A percentile compares a stretch with the other conserved stretches of the same genome.
These are phyloP conservation scores for Aptenodytes patagonicus DNA, from an alignment of 2,113 vertebrate genomes.

Conservation along the genomic window DNA sequence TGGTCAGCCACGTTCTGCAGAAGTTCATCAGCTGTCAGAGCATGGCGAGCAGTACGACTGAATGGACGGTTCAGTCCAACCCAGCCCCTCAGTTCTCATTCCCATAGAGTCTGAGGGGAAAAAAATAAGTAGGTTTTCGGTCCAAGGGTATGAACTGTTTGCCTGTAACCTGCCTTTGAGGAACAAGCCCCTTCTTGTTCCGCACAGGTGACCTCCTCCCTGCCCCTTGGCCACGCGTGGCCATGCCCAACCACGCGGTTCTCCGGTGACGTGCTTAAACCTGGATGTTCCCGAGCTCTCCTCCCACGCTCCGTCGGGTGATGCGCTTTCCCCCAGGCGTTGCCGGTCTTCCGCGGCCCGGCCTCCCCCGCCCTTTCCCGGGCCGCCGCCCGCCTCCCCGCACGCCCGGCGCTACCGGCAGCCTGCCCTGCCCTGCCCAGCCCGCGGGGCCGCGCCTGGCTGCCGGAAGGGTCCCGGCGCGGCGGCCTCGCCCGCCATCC, in stretches of 20 bases:
- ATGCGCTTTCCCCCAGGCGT: not conserved
- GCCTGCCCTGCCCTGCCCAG: not conserved
- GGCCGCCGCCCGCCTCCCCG: not conserved
- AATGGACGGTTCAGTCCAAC: fast-evolving
- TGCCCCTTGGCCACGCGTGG: too few species aligned
- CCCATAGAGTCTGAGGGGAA: not conserved
- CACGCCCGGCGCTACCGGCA: not conserved
- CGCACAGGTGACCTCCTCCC: not conserved
- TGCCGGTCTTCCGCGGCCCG: not conserved
- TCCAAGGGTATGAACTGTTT: fast-evolving
- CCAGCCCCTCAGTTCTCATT: not conserved
- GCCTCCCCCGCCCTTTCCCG: not conserved
- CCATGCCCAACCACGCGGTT: not conserved
- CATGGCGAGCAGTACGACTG: fast-evolving
- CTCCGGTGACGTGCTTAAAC: too few species aligned
- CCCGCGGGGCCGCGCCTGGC: too few species aligned
- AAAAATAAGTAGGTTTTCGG: not conserved
- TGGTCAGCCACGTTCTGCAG: not conserved
- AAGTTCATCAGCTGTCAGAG: not conserved
- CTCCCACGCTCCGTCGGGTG: not conserved
- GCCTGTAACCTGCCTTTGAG: not conserved
- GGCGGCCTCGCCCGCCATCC: too few species aligned
- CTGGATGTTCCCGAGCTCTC: not conserved
- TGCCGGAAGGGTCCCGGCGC: too few species aligned
- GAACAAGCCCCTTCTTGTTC: too few species aligned